Evolutionary conservation across 2,888 invertebrate genomes (phyloP), one percentile per base, ranked within the genome.

Genomic region (Sclerodermus sp.): DNA sequence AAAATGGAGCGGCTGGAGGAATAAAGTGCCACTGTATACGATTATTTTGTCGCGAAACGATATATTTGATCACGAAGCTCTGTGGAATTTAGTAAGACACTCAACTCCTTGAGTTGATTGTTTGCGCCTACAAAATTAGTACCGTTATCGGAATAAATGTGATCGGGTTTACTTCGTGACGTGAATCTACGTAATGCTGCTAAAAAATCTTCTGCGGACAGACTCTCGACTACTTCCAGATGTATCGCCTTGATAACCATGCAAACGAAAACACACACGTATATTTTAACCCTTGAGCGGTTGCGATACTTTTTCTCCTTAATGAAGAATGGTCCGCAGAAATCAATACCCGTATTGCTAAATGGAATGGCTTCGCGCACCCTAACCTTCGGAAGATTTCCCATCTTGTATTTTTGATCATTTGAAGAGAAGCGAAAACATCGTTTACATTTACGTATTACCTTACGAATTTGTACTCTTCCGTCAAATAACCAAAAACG

Each of bases 201-300:
- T 9, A 48, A 4, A 30, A 48, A 48, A 13, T 17, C 16, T 9
- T 43, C 42, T 12, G 36, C 32, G 10, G 42, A 6, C 10, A 48
- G 14, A 16, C 32, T 14, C 6, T 3, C 3, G 4, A 40, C 40
- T 10, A 36, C 3, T 36, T 36, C 36, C 36, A 36, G 5, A 10
- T 36, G 36, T 10, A 36, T 10, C 13, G 36, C 5, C 10, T 36
- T 36, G 15, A 15, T 10, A 5, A 10, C 3, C 15, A 71, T 48
- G 44, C 71, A 73, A 3, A 70, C 51, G 42, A 72, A 73, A 1
- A 49, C 49, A 2, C 39, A 41, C 8, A 49, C 53, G 17, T 53
- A 53, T 6, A 46, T 32, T 31, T 53, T 49, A 6, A 49, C 53
- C 18, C 30, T 14, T 6, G 31, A 39, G 1, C 44, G 41, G 18